Evolutionary conservation across 2,113 vertebrate species (phyloP).

Genomic region (Rhadina sibilatrix): DNA sequence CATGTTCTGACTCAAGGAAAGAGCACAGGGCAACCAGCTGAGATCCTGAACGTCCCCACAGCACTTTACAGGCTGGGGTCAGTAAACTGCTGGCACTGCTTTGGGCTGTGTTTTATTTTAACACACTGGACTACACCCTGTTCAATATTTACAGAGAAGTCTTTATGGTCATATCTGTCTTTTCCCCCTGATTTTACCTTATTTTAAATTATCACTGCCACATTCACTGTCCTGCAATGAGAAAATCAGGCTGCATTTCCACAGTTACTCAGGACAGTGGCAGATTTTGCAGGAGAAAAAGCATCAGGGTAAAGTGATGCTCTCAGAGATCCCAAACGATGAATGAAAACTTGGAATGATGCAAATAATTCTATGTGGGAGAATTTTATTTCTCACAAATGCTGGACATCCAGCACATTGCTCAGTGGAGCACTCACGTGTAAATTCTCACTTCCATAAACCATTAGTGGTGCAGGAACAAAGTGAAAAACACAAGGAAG

Average conservation of each 20-base stretch:
- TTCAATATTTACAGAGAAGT: neutral
- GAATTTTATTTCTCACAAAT: neutral
- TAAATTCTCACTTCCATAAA: neutral
- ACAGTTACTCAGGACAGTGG: neutral
- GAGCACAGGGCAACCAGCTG: too few relatives aligned
- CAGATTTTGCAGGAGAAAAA: neutral
- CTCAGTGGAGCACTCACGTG: too few relatives aligned
- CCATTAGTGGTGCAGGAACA: neutral
- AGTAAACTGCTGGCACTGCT: neutral
- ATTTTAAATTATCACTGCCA: neutral
- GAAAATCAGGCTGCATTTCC: neutral
- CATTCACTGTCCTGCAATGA: neutral
- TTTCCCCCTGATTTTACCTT: neutral
- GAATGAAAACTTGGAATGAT: neutral
- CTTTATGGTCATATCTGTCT: neutral
- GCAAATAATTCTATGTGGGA: neutral
- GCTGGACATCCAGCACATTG: fast-evolving
- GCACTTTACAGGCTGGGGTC: neutral
- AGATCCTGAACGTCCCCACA: neutral
- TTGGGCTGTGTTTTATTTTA: neutral
- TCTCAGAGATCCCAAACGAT: neutral
- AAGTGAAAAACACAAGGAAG: neutral
- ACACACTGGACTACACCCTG: neutral
- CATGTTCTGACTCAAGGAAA: neutral
- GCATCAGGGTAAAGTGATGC: neutral